A percentile compares a stretch with the other conserved stretches of the same genome.
phyloP scores from a whole-genome alignment of 2,797 vertebrate genomes.

The Siniperca scherzeri region DNA sequence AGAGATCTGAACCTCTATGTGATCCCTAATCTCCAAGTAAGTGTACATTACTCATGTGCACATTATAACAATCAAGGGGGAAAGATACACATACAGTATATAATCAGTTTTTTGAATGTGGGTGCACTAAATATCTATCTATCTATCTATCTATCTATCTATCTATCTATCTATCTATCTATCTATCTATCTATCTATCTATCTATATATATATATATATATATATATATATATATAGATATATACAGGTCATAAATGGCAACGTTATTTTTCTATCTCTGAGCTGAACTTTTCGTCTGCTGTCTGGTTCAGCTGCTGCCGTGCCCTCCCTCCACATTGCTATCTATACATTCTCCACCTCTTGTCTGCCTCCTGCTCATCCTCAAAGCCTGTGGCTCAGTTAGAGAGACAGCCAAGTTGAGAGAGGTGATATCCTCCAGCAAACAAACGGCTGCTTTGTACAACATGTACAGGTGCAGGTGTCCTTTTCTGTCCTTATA shows the following conservation, averaged over 20 bases:
- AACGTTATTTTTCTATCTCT: conserved; percentile 15
- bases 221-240: no score
- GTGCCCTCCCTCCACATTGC: conserved; percentile 38
- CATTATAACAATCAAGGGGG: neutral
- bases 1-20: conserved; percentile 40
- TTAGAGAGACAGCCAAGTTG: conserved; percentile 62
- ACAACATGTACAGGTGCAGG: conserved; percentile 53
- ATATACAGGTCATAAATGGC: neutral
- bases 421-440: conserved; percentile 71
- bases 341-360: conserved; percentile 68
- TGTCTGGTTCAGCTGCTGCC: conserved; percentile 44
- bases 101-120: neutral
- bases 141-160: no score
- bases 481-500: neutral
- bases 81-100: neutral
- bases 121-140: conserved; percentile 29
- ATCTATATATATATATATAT: no score
- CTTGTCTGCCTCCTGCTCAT: conserved; percentile 60
- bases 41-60: conserved; percentile 11
- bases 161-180: no score
- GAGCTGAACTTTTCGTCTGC: conserved; percentile 20
- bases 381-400: conserved; percentile 62
- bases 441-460: conserved; percentile 74
- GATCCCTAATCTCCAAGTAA: conserved; percentile 47
- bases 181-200: no score